Percentiles rank a stretch among this genome's conserved stretches.
Conservation (phyloP, 2,113 vertebrate species). For the Pollachius pollachius region DNA sequence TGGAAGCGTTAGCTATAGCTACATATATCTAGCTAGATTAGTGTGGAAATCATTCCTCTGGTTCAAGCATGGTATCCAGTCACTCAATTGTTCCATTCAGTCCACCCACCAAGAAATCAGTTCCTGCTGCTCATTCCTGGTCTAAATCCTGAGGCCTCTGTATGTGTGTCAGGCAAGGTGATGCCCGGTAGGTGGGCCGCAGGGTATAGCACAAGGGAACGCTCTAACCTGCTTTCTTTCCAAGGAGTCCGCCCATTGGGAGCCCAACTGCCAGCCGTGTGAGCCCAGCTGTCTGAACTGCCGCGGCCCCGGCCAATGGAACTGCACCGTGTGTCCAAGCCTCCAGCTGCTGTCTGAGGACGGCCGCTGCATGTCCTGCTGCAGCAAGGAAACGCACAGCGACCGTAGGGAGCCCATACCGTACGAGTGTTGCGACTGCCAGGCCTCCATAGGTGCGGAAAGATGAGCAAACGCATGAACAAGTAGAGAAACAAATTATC, state of each 20-base stretch:
- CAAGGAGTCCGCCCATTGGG: conserved; percentile 33
- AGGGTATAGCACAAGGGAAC: too few species aligned
- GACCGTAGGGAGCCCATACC: conserved; percentile 13
- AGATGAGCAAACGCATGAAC: neutral
- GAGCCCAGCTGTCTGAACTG: conserved; percentile 83
- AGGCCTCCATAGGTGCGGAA: conserved; percentile 68
- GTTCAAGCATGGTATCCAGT: too few species aligned
- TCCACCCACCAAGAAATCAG: too few species aligned
- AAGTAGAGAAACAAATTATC: neutral
- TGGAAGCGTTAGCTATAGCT: too few species aligned
- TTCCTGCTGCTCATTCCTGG: too few species aligned
- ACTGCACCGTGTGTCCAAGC: conserved; percentile 83
- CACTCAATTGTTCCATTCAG: too few species aligned
- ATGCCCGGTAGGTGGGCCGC: too few species aligned
- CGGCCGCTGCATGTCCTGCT: conserved; percentile 84
- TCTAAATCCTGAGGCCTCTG: too few species aligned
- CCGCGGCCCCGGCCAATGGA: conserved; percentile 76
- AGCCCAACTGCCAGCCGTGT: conserved; percentile 75
- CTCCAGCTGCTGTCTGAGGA: conserved; percentile 74
- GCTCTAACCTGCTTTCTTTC: neutral
- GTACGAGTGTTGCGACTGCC: conserved; percentile 87
- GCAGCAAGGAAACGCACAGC: conserved; percentile 45
- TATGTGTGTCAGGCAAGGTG: too few species aligned
- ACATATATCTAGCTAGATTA: too few species aligned
- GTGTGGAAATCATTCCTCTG: too few species aligned